Conservation (phyloP, 1,140 invertebrate genomes). For the Coptotermes formosanus region DNA sequence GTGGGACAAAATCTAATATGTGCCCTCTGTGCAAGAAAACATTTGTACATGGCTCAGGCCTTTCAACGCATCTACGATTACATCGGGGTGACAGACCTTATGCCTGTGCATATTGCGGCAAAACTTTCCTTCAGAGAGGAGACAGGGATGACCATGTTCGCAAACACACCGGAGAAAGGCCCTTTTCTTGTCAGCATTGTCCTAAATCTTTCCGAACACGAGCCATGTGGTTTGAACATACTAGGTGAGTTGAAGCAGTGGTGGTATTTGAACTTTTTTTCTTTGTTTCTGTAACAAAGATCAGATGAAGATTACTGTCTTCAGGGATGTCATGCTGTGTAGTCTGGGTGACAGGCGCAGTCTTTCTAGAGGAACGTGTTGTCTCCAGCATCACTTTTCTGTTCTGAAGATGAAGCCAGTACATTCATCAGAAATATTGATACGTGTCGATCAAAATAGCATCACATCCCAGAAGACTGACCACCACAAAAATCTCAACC, state of each 20-base stretch:
- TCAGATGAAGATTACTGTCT: too few species aligned
- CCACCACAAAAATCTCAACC: too few species aligned
- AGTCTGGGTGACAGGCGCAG: too few species aligned
- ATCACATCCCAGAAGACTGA: too few species aligned
- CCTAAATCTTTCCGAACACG: slow-evolving; percentile 28
- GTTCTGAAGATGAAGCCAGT: too few species aligned
- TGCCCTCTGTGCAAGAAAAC: slow-evolving; percentile 25
- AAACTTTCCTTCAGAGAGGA: slow-evolving; percentile 31
- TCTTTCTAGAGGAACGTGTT: too few species aligned
- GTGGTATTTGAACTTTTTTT: too few species aligned
- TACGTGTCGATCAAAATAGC: too few species aligned
- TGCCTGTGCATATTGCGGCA: slow-evolving; percentile 35
- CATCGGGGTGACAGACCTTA: slow-evolving; percentile 30
- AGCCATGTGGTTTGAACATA: slow-evolving; percentile 31
- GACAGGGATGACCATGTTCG: slow-evolving; percentile 38
- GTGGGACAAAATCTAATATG: slow-evolving; percentile 17
- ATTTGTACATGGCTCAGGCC: slow-evolving; percentile 29
- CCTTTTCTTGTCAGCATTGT: slow-evolving; percentile 61
- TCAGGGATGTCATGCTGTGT: too few species aligned
- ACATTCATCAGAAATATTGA: too few species aligned
- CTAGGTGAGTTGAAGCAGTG: slow-evolving; percentile 1
- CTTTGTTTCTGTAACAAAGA: too few species aligned
- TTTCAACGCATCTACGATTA: slow-evolving; percentile 24
- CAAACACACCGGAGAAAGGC: slow-evolving; percentile 65
- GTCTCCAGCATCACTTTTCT: too few species aligned